phyloP scores from a whole-genome alignment of 92 coral and sea anemone species.

The Zoanthus solanderi region DNA sequence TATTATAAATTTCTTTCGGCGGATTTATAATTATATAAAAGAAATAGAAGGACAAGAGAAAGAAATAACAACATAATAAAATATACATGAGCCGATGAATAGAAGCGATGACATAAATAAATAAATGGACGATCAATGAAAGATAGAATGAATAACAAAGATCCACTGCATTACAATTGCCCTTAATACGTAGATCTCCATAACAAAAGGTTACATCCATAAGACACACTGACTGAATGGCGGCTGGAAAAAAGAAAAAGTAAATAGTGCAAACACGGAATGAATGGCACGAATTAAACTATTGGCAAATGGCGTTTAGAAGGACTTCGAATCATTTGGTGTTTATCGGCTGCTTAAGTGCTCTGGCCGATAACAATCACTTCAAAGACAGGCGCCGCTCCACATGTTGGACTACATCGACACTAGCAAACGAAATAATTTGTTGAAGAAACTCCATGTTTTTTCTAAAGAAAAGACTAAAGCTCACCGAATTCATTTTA shows the following conservation, averaged over 20 bases:
- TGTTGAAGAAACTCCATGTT: background rate
- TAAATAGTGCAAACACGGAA: constrained; percentile 84
- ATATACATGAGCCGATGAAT: constrained; percentile 99
- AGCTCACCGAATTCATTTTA: constrained; percentile 24
- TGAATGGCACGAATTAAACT: constrained; percentile 90
- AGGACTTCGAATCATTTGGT: constrained; percentile 76
- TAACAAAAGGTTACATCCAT: constrained; percentile 99
- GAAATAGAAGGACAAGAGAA: constrained; percentile 86
- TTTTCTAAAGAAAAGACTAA: constrained; percentile 15
- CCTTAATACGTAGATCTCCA: constrained; percentile 94
- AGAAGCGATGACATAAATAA: constrained; percentile 98
- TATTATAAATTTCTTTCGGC: constrained; percentile 82
- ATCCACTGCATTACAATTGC: constrained; percentile 98
- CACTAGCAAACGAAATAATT: constrained; percentile 13
- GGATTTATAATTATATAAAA: constrained; percentile 89
- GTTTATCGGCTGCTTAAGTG: constrained; percentile 93
- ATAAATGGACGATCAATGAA: constrained; percentile 99
- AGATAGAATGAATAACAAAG: constrained; percentile 99
- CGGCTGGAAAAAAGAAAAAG: constrained; percentile 78
- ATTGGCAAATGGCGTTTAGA: constrained; percentile 86
- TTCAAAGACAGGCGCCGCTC: constrained; percentile 88
- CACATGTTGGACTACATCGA: constrained; percentile 64
- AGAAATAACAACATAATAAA: constrained; percentile 98
- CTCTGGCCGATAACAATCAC: constrained; percentile 77
- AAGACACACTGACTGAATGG: constrained; percentile 94